Conservation (phyloP, 2,113 vertebrate species). For the Notechis scutatus region DNA sequence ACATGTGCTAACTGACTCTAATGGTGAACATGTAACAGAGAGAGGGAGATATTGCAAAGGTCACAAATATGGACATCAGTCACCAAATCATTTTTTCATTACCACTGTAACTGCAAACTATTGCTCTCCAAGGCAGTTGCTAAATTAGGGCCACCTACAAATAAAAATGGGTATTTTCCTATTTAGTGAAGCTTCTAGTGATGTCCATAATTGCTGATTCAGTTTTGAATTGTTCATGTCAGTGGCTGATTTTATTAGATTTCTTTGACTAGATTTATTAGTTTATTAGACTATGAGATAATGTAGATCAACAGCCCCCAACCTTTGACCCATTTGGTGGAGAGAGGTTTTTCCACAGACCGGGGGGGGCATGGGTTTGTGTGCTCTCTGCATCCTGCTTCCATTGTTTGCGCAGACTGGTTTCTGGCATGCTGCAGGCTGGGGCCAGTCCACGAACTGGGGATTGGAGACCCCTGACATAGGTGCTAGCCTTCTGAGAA, state of each 20-base stretch:
- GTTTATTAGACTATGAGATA: not conserved
- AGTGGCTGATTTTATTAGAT: not conserved
- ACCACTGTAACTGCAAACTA: not conserved
- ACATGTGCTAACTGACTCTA: not conserved
- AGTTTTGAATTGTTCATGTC: not conserved
- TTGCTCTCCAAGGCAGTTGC: not conserved
- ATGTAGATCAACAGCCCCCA: not conserved
- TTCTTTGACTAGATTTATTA: not conserved
- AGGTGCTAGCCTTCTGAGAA: not conserved
- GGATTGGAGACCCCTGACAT: too few relatives aligned
- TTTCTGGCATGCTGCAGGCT: too few relatives aligned
- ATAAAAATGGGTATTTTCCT: not conserved
- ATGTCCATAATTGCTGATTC: not conserved
- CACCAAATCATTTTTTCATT: not conserved
- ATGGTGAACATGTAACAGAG: not conserved
- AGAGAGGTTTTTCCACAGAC: too few relatives aligned
- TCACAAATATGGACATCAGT: not conserved
- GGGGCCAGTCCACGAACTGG: too few relatives aligned
- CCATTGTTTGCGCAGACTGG: too few relatives aligned
- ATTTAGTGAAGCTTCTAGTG: not conserved
- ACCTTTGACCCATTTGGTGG: too few relatives aligned
- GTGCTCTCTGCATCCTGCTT: too few relatives aligned
- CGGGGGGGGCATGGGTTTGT: too few relatives aligned
- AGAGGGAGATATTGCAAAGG: not conserved
- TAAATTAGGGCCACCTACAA: not conserved